Evolutionary conservation across 2,888 invertebrate species (phyloP), one percentile per base, ranked within the genome.

Genomic region (Amblyjoppa fuscipennis): DNA sequence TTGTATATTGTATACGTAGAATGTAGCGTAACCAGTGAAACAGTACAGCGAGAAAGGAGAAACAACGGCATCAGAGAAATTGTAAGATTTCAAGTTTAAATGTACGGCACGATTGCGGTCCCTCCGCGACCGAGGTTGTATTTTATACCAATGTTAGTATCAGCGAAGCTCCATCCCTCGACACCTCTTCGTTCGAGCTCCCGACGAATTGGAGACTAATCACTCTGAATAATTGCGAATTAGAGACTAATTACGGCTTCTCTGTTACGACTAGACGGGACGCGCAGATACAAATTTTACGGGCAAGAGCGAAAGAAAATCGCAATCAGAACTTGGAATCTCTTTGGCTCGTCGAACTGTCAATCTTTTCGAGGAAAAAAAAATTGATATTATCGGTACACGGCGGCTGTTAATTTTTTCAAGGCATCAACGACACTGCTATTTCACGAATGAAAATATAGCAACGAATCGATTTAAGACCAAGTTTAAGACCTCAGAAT

Each of bases 51-150:
- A 76, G 76, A 73, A 51, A 69, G 73, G 28, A 45, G 13, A 28
- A 25, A 1, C 59, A 25, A 4, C 59, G 76, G 53, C 49, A 38
- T 68, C 69, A 61, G 73, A 61, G 80, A 69, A 83, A 85, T 80
- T 77, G 85, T 83, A 80, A 83, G 80, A 85, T 80, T 59, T 85
- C 81, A 85, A 85, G 85, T 85, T 83, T 83, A 59, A 81, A 85
- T 80, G 85, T 85, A 56, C 76, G 69, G 73, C 68, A 77, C 76
- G 76, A 83, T 51, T 31, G 61, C 6, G 71, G 80, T 85, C 85
- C 85, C 85, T 77, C 51, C 59, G 85, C 83, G 85, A 83, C 85
- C 53, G 53, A 83, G 68, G 83, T 77, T 80, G 83, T 84, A 80
- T 73, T 68, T 70, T 75, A 20, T 66, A 28, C 64, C 71, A 49